Conservation (phyloP, 1,140 invertebrate species). For the Drosophila setifemur region DNA sequence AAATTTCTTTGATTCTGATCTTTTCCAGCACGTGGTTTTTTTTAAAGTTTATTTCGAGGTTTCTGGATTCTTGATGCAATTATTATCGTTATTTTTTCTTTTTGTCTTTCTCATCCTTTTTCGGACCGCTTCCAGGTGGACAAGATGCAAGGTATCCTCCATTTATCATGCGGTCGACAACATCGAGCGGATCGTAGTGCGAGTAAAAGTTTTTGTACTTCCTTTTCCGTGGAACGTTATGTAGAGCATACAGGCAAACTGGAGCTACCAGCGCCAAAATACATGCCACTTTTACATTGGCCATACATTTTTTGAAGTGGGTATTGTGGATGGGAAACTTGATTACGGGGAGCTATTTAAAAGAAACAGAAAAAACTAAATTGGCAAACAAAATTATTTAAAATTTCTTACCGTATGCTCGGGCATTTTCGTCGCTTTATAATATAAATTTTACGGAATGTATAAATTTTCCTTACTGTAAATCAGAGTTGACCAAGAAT, state of each 20-base stretch:
- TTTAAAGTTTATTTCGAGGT: background rate
- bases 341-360: conserved; percentile 12
- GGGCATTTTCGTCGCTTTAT: conserved; percentile 16
- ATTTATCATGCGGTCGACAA: conserved; percentile 57
- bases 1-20: background rate
- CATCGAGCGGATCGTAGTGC: conserved; percentile 42
- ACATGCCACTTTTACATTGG: conserved; percentile 15
- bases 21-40: too few species aligned
- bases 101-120: conserved; percentile 30
- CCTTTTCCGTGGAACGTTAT: conserved; percentile 18
- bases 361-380: background rate
- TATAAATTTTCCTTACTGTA: too few species aligned
- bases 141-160: conserved; percentile 51
- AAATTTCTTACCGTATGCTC: conserved; percentile 6
- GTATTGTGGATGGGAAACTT: conserved; percentile 56
- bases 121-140: conserved; percentile 33
- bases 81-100: conserved; percentile 16
- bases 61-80: background rate
- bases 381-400: background rate
- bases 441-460: too few species aligned
- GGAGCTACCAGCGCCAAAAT: conserved; percentile 7
- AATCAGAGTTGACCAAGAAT: too few species aligned
- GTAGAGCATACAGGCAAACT: background rate
- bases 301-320: conserved; percentile 26
- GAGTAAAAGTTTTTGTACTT: conserved; percentile 46